Conservation (phyloP, 2,113 vertebrate species). For the Chunga burmeisteri region DNA sequence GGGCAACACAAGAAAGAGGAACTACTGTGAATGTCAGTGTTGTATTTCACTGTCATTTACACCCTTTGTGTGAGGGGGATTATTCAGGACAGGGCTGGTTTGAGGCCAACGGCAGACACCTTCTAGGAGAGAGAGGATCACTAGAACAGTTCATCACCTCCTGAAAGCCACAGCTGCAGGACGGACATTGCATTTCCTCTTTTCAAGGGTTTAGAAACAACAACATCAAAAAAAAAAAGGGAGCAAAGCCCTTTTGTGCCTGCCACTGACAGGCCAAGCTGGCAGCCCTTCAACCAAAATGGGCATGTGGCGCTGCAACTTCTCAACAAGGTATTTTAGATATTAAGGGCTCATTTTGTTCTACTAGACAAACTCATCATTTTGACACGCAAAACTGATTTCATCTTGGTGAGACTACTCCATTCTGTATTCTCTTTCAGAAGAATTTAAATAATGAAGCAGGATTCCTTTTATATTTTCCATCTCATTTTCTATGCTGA, state of each 20-base stretch:
- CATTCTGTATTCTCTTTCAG: background rate
- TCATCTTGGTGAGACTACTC: background rate
- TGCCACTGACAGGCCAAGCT: background rate
- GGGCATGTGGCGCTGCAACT: background rate
- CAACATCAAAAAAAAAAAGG: background rate
- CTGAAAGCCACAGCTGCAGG: background rate
- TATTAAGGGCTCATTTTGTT: background rate
- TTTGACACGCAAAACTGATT: background rate
- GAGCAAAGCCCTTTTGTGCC: background rate
- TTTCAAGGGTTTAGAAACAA: background rate
- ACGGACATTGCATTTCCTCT: background rate
- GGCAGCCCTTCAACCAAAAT: background rate
- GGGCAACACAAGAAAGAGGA: background rate
- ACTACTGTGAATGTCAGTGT: background rate
- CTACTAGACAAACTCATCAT: background rate
- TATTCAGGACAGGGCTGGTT: background rate
- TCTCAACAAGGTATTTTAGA: background rate
- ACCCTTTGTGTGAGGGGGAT: background rate
- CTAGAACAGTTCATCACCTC: background rate
- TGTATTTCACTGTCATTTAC: background rate
- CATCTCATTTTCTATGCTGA: background rate
- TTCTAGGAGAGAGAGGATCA: background rate
- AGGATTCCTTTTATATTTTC: background rate
- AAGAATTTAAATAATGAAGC: background rate
- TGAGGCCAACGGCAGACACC: background rate